Evolutionary conservation across 1,140 invertebrate genomes (phyloP).

Genomic region (Heliconius himera): DNA sequence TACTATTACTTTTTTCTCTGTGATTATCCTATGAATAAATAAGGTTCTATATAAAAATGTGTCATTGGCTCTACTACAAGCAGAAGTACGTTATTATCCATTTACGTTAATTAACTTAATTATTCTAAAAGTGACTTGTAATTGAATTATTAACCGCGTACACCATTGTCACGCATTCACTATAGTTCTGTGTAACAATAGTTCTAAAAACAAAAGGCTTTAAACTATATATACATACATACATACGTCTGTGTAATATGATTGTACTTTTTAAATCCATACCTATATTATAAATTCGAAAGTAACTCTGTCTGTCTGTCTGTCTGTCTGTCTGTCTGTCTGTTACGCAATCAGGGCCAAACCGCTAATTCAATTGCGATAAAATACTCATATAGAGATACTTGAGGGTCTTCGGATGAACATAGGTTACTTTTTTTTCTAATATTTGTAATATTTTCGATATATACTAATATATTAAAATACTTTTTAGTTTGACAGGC

Average conservation of each 20-base stretch:
- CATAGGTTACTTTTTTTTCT: too few relatives aligned
- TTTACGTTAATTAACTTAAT: constrained; percentile 4
- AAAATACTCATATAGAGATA: too few relatives aligned
- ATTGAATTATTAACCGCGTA: not conserved
- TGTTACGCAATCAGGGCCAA: too few relatives aligned
- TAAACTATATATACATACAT: not conserved
- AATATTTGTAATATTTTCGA: too few relatives aligned
- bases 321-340: too few relatives aligned
- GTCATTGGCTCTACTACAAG: not conserved
- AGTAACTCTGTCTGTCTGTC: too few relatives aligned
- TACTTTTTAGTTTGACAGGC: too few relatives aligned
- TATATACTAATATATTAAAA: too few relatives aligned
- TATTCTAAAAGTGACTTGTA: not conserved
- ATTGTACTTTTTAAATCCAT: not conserved
- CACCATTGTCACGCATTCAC: not conserved
- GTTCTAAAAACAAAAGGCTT: constrained; percentile 7
- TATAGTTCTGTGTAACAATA: not conserved
- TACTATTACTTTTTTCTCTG: too few relatives aligned
- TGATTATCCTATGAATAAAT: not conserved
- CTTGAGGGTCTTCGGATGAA: too few relatives aligned
- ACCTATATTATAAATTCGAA: too few relatives aligned
- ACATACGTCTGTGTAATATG: not conserved
- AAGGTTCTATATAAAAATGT: not conserved
- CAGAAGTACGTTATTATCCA: not conserved
- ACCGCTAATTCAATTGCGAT: too few relatives aligned